Evolutionary conservation across 2,888 invertebrate species (phyloP).

Genomic region (Willowsia nigromaculata): DNA sequence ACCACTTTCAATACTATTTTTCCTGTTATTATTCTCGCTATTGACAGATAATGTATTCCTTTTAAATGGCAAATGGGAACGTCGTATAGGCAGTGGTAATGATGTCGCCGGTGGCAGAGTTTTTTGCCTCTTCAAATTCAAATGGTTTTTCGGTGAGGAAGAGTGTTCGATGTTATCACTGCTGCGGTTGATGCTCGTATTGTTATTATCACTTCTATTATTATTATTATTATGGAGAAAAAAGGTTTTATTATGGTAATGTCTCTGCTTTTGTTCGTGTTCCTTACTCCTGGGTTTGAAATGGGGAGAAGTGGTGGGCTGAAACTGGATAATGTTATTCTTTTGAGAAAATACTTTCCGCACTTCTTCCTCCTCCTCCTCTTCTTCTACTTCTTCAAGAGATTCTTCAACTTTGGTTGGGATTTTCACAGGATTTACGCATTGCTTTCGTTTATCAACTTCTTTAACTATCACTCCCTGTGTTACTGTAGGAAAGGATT

Average conservation of each 20-base stretch:
- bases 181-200: neutral
- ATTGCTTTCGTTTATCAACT: slow-evolving; percentile 16
- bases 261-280: neutral
- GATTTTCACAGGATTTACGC: slow-evolving; percentile 42
- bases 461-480: neutral
- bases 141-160: slow-evolving; percentile 31
- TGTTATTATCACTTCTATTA: neutral
- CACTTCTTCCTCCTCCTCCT: neutral
- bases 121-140: slow-evolving; percentile 39
- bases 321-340: slow-evolving; percentile 49
- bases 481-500: neutral
- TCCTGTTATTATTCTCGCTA: neutral
- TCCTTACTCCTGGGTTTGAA: neutral
- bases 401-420: slow-evolving; percentile 60
- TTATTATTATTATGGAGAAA: slow-evolving; percentile 52
- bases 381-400: slow-evolving; percentile 26
- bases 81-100: slow-evolving; percentile 8
- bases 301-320: neutral
- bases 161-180: neutral
- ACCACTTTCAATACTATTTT: neutral
- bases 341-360: neutral
- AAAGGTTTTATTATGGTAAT: slow-evolving; percentile 67
- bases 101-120: neutral
- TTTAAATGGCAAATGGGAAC: neutral
- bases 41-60: slow-evolving; percentile 43